phyloP scores from a whole-genome alignment of 2,113 vertebrate genomes.

The pig (Sus scrofa) region DNA sequence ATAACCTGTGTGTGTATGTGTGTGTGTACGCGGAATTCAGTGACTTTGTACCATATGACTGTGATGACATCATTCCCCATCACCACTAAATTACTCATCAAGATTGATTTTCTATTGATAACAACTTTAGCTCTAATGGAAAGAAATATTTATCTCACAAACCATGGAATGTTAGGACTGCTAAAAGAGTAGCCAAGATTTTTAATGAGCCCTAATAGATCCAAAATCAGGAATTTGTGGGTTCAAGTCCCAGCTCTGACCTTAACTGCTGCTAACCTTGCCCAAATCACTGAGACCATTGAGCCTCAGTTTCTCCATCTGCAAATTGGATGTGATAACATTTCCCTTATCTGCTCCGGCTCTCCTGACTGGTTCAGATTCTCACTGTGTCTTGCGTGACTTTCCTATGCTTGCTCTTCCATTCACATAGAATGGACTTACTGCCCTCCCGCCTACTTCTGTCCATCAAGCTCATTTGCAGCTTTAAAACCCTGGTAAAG shows the following conservation, averaged over 20 bases:
- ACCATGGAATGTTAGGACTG: not conserved
- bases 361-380: not conserved
- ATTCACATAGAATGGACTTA: not conserved
- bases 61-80: not conserved
- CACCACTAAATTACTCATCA: not conserved
- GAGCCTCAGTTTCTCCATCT: not conserved
- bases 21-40: not conserved
- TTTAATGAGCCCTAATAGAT: not conserved
- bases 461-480: not conserved
- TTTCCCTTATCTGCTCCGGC: not conserved
- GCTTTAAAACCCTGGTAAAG: not conserved
- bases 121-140: not conserved
- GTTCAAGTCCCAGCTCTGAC: not conserved
- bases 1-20: not conserved
- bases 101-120: constrained; percentile 17
- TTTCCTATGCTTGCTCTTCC: not conserved
- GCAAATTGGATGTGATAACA: not conserved
- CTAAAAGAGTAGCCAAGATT: not conserved
- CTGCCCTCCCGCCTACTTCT: not conserved
- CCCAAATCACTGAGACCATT: not conserved
- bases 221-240: not conserved
- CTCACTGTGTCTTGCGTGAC: not conserved
- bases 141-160: not conserved
- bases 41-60: not conserved
- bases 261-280: not conserved